Conservation (phyloP, 2,797 vertebrate genomes). For the Ctenopoma kingsleyae region DNA sequence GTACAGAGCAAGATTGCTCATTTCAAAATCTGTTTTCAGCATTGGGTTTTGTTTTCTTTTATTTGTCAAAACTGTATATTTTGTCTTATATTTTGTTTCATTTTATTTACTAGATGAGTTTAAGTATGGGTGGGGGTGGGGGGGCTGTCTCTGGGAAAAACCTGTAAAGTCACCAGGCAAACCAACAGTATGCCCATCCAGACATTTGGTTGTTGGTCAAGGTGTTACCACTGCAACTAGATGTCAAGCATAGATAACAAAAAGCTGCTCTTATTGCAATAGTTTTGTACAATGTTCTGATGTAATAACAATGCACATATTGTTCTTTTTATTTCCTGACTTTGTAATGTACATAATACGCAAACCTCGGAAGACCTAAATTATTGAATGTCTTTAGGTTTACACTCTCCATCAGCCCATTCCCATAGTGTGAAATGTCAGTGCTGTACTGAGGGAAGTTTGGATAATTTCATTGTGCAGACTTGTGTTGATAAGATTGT, state of each 20-base stretch:
- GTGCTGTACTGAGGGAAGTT: constrained; percentile 71
- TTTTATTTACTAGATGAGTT: constrained; percentile 56
- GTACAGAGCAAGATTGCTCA: constrained; percentile 63
- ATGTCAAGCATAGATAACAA: constrained; percentile 78
- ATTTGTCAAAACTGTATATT: constrained; percentile 61
- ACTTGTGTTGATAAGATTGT: constrained; percentile 60
- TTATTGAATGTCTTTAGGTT: constrained; percentile 83
- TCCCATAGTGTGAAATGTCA: constrained; percentile 75
- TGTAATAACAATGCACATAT: constrained; percentile 76
- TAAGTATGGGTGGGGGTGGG: constrained; percentile 4
- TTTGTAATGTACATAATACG: constrained; percentile 81
- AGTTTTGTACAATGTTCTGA: constrained; percentile 83
- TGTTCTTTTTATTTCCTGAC: constrained; percentile 72
- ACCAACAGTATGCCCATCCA: constrained; percentile 44
- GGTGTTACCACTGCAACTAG: constrained; percentile 78
- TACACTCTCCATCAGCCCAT: constrained; percentile 68
- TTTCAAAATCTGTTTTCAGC: constrained; percentile 55
- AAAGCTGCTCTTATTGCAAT: constrained; percentile 85
- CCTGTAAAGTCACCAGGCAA: constrained; percentile 42
- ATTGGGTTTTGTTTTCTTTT: constrained; percentile 30
- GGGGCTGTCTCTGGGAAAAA: constrained; percentile 40
- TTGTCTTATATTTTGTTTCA: constrained; percentile 52
- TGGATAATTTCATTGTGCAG: constrained; percentile 57
- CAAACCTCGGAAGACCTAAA: constrained; percentile 76
- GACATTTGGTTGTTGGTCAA: constrained; percentile 62